Evolutionary conservation across 1,140 invertebrate genomes (phyloP).

Genomic region (Neodiprion fabricii): DNA sequence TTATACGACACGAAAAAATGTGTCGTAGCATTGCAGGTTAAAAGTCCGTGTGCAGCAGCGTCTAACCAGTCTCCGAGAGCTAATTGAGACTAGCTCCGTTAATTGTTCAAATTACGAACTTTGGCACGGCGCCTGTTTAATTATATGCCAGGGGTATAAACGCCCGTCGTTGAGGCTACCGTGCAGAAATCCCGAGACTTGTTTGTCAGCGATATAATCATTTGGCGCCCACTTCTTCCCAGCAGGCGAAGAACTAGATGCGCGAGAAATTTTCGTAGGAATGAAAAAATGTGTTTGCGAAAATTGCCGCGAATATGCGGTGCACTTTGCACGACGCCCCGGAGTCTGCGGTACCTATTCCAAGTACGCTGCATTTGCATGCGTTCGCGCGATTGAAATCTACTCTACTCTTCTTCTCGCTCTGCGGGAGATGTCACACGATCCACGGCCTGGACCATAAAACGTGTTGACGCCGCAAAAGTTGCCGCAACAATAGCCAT

Average conservation of each 20-base stretch:
- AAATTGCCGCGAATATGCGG: too few relatives aligned
- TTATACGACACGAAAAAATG: too few relatives aligned
- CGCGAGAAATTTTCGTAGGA: too few relatives aligned
- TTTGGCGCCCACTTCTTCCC: too few relatives aligned
- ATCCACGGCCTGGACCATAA: background rate
- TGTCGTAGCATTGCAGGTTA: too few relatives aligned
- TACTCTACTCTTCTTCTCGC: background rate
- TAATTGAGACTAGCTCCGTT: slow-evolving; percentile 2
- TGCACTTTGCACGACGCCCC: too few relatives aligned
- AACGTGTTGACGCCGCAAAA: background rate
- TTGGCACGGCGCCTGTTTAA: background rate
- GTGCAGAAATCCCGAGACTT: too few relatives aligned
- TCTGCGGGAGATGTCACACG: background rate
- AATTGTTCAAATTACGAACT: slow-evolving; percentile 1
- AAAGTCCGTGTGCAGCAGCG: background rate
- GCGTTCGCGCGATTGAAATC: background rate
- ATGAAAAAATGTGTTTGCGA: too few relatives aligned
- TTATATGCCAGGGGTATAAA: background rate
- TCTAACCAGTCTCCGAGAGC: background rate
- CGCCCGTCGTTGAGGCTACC: background rate
- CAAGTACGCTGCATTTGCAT: background rate
- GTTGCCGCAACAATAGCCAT: background rate
- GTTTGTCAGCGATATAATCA: too few relatives aligned
- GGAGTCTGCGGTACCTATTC: too few relatives aligned
- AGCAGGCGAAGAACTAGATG: too few relatives aligned